A percentile compares a stretch with the other conserved stretches of the same genome.
Conservation (phyloP, 2,113 vertebrate genomes). For the Zosterops japonicus region DNA sequence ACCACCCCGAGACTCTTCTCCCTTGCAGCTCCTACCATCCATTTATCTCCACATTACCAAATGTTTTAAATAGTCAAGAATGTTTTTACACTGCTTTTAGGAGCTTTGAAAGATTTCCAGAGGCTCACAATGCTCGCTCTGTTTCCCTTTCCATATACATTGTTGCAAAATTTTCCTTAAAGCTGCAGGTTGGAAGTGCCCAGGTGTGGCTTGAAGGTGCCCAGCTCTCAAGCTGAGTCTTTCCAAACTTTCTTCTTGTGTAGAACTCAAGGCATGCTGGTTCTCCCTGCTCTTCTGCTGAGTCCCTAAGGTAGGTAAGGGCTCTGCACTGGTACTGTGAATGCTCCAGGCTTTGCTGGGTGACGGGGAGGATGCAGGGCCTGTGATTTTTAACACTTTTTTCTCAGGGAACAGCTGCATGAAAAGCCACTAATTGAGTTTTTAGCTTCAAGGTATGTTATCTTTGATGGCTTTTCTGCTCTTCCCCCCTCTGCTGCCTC, state of each 20-base stretch:
- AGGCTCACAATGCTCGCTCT: neutral
- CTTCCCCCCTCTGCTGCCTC: neutral
- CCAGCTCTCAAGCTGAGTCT: neutral
- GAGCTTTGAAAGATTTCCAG: neutral
- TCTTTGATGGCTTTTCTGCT: neutral
- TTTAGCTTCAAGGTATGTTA: neutral
- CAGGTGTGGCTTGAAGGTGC: neutral
- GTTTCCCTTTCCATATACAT: neutral
- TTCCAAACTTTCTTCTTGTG: neutral
- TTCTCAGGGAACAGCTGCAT: neutral
- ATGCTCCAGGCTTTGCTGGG: neutral
- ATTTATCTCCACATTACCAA: neutral
- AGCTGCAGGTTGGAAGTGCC: neutral
- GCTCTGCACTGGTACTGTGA: rapidly evolving
- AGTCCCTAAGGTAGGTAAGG: neutral
- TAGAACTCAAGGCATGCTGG: neutral
- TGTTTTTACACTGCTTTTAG: neutral
- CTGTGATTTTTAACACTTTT: neutral
- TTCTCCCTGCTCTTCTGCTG: neutral
- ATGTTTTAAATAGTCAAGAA: neutral
- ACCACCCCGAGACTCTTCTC: neutral
- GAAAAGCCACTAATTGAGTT: neutral
- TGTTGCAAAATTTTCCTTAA: neutral
- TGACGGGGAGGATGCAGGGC: neutral
- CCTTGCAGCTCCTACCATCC: neutral